Evolutionary conservation across 2,113 vertebrate species (phyloP), one percentile per base, ranked within the genome.

Genomic region (Carettochelys insculpta): DNA sequence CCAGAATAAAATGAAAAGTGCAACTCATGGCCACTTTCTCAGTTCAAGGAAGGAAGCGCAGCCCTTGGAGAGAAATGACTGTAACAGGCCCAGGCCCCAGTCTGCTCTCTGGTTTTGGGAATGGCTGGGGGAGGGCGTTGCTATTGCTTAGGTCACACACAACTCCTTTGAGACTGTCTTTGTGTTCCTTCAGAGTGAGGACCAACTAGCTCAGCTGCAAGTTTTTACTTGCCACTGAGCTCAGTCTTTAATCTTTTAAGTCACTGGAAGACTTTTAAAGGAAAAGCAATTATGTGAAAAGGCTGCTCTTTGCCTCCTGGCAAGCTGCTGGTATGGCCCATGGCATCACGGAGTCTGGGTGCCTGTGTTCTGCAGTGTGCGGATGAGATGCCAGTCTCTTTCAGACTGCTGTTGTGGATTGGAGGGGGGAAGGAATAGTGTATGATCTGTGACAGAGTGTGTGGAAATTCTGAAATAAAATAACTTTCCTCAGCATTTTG

Each of bases 391-490:
- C 29, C 48, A 48, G 22, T 92, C 54, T 90, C 86, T 85, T 51
- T 52, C 79, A 82, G 85, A 83, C 48, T 56, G 83, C n/a, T 87
- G 87, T 79, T 92, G 56, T 89, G 79, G 85, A 82, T 89, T 89
- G 86, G 75, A 80, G 92, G 52, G 83, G 91, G 82, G 65, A 88
- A 92, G 87, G 89, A 95, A 87, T 61, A 90, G 53, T 96, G 95
- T 94, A 96, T 95, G 94, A 90, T 96, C 92, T 96, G 91, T 96
- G 95, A 95, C 92, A 71, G 87, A 90, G 73, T 88, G 90, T 0
- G 86, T 96, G 94, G 87, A 86, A 92, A 92, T 93, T 89, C 93
- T 85, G 75, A 94, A 97, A 97, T 97, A 97, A 97, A 97, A 86
- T 22, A 4, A 93, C 94, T 96, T 94, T 96, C 95, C 94, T 94